These are phyloP conservation scores for Trogon surrucura DNA, from an alignment of 2,113 vertebrate species.

Conservation along the genomic window DNA sequence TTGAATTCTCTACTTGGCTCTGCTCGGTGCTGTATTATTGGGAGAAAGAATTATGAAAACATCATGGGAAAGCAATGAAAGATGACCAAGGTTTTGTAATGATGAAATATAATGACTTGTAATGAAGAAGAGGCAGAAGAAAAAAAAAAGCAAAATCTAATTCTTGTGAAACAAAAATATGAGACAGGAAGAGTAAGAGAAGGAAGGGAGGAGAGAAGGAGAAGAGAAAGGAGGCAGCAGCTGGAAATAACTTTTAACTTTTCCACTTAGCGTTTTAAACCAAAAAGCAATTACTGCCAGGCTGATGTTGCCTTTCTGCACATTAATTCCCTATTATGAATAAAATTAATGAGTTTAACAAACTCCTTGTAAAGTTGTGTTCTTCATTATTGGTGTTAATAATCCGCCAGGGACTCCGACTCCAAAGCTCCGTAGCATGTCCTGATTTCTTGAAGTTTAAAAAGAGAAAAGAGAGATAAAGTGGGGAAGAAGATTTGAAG, in stretches of 20 bases:
- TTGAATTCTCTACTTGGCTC: neutral
- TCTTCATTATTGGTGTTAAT: constrained; percentile 68
- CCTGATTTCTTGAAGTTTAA: neutral
- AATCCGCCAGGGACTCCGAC: neutral
- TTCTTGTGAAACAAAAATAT: neutral
- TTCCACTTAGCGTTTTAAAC: constrained; percentile 11
- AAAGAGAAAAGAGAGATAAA: neutral
- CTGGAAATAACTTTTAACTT: constrained; percentile 31
- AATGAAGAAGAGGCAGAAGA: constrained; percentile 22
- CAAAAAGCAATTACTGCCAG: constrained; percentile 57
- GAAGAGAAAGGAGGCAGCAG: neutral
- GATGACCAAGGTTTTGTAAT: constrained; percentile 25
- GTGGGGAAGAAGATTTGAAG: neutral
- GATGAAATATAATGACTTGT: constrained; percentile 41
- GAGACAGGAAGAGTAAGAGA: neutral
- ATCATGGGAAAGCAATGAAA: constrained; percentile 16
- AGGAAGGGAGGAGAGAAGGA: neutral
- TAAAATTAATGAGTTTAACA: constrained; percentile 75
- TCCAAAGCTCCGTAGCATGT: neutral
- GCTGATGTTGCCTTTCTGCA: constrained; percentile 45
- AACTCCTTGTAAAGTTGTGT: constrained; percentile 59
- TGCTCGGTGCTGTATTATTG: neutral
- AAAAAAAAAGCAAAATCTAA: neutral
- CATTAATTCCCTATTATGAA: constrained; percentile 73
- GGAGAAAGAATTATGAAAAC: neutral